Conservation (phyloP, 1,140 invertebrate species). For the Sycobia sp. region DNA sequence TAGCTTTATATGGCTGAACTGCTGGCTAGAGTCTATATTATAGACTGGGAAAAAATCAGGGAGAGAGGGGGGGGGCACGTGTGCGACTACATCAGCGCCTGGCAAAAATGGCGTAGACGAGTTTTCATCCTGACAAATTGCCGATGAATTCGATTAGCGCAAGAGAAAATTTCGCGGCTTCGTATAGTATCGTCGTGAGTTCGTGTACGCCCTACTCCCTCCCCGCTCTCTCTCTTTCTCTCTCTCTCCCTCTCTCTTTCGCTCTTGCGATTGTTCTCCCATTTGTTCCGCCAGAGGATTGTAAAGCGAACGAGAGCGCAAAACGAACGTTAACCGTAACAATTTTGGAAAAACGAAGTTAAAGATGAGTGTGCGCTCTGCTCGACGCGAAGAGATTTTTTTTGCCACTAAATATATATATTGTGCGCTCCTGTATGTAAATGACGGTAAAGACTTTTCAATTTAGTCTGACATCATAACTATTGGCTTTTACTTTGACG, state of each 20-base stretch:
- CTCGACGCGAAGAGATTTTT: background rate
- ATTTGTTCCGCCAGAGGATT: no score
- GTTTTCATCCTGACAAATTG: constrained; percentile 59
- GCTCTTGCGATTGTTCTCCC: no score
- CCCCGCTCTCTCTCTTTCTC: no score
- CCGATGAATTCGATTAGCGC: constrained; percentile 60
- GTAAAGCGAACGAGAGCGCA: background rate
- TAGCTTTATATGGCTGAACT: constrained; percentile 52
- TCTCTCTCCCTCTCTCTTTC: background rate
- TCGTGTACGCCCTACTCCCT: background rate
- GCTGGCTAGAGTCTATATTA: no score
- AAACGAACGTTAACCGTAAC: constrained; percentile 4
- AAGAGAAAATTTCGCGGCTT: constrained; percentile 37
- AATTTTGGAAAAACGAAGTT: constrained; percentile 12
- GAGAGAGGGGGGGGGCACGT: background rate
- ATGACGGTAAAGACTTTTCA: background rate
- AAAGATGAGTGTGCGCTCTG: constrained; percentile 7
- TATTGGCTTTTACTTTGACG: background rate
- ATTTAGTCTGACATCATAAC: background rate
- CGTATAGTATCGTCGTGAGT: background rate
- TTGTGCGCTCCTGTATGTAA: background rate
- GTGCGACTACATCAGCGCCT: background rate
- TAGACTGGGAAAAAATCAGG: constrained; percentile 39
- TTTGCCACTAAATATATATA: no score
- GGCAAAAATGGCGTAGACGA: constrained; percentile 56